Base-by-base conservation (phyloP, 2,797 vertebrate genomes). In the Hippocampus kuda region DNA sequence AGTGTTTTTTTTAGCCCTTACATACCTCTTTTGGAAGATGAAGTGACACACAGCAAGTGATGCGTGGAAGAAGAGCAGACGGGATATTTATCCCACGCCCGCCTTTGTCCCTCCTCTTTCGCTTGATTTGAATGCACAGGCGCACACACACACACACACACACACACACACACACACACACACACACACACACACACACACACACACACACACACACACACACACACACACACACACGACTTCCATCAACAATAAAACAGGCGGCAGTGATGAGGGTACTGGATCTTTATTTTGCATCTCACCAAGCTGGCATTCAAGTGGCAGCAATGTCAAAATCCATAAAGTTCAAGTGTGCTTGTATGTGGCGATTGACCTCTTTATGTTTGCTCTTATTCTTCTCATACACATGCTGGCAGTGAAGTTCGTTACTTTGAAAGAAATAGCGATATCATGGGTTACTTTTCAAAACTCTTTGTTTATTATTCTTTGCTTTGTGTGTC, bases 1-100 rank as follows among this genome's bases (percentile, higher is more conserved):
- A 12, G 30, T 6, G 34, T 34, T 38, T 44, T 34, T 24, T 22
- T 56, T 30, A 56, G 54, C 3, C 8, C 87, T 87, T 91, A 91
- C 88, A 84, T 91, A 91, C 91, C 90, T 86, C 67, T 56, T n/a
- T 68, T 68, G 66, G 72, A 42, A 42, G 79, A 72, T 71, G 74
- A 71, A 77, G 70, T 67, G 68, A 75, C 77, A 75, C 77, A n/a
- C 53, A 6, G 65, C 60, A 60, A 65, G 18, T 62, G 77, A 79
- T 72, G 80, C 84, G 84, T 84, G 56, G 62, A 73, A 70, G 75
- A 82, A 71, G 73, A 82, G 75, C 46, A 38, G 65, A 48, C 34
- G 60, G 63, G 67, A 75, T 80, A 85, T 90, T 80, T 88, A 90
- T 79, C 79, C 79, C 73, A 67, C 71, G 67, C 83, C 75, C 65